Percentiles rank a stretch among this genome's conserved stretches.
phyloP scores from a whole-genome alignment of 1,140 invertebrate genomes.

The Notospermus geniculatus region DNA sequence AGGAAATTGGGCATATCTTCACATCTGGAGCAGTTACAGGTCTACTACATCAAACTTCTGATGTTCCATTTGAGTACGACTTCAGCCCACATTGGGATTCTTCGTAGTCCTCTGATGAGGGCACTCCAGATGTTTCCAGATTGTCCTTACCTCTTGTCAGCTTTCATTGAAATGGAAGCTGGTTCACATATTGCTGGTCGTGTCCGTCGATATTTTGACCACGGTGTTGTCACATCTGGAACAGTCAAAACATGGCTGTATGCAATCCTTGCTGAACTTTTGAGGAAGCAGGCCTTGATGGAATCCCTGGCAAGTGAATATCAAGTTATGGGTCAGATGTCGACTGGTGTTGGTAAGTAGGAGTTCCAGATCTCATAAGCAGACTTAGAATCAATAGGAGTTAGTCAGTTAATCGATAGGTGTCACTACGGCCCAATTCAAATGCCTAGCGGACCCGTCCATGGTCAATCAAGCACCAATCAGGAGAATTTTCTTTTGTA shows the following conservation, averaged over 20 bases:
- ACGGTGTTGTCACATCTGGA: neutral
- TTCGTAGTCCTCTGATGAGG: constrained; percentile 28
- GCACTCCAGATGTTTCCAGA: constrained; percentile 39
- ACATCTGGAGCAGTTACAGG: constrained; percentile 14
- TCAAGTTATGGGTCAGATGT: neutral
- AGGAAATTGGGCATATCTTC: neutral
- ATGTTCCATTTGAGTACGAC: constrained; percentile 31
- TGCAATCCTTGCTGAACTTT: neutral
- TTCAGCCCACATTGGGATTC: constrained; percentile 21
- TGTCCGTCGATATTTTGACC: constrained; percentile 36
- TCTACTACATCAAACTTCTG: constrained; percentile 25
- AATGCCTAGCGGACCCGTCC: too few species aligned
- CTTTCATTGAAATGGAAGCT: constrained; percentile 36
- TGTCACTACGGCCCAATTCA: too few species aligned
- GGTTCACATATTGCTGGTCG: constrained; percentile 33
- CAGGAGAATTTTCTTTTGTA: too few species aligned
- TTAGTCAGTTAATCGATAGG: too few species aligned
- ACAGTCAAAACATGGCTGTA: constrained; percentile 5
- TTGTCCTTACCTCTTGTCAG: constrained; percentile 28
- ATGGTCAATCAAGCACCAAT: too few species aligned
- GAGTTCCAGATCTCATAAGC: too few species aligned
- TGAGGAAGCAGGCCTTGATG: neutral
- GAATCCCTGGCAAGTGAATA: neutral
- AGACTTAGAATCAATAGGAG: too few species aligned
- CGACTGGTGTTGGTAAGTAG: too few species aligned